phyloP scores from a whole-genome alignment of 2,113 vertebrate species.

The Rhombomys opimus region DNA sequence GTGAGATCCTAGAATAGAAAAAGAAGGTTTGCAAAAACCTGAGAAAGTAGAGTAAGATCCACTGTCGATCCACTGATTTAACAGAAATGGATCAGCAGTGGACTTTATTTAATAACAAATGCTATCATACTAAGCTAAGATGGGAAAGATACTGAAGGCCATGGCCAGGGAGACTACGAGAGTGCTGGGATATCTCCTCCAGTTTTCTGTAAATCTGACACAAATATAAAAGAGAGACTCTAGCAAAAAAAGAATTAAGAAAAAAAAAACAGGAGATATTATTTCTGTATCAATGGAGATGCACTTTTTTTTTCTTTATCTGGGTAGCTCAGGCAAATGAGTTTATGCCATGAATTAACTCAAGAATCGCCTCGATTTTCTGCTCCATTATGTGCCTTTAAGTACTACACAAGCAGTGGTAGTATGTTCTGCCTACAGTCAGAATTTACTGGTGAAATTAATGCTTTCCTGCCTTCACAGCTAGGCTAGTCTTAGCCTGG shows the following conservation, averaged over 20 bases:
- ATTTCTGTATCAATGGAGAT: not conserved
- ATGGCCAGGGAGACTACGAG: not conserved
- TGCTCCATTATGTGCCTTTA: not conserved
- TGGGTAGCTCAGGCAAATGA: not conserved
- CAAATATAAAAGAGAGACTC: not conserved
- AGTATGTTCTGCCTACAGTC: no score
- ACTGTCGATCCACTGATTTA: not conserved
- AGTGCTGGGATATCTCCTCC: not conserved
- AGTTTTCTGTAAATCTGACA: conserved; percentile 6
- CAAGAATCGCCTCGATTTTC: conserved; percentile 3
- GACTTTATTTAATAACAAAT: not conserved
- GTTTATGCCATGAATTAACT: conserved; percentile 1
- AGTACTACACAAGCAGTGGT: no score
- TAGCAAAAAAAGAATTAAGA: not conserved
- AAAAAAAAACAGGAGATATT: not conserved
- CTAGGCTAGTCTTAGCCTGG: not conserved
- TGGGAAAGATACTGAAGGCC: not conserved
- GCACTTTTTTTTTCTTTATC: not conserved
- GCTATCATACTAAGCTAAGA: not conserved
- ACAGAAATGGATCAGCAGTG: not conserved
- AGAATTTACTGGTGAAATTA: not conserved
- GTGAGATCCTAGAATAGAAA: not conserved
- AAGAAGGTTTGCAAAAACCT: not conserved
- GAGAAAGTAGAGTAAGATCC: not conserved
- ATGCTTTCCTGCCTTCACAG: not conserved